phyloP scores from a whole-genome alignment of 1,140 invertebrate species.

The Heliconius hewitsoni region DNA sequence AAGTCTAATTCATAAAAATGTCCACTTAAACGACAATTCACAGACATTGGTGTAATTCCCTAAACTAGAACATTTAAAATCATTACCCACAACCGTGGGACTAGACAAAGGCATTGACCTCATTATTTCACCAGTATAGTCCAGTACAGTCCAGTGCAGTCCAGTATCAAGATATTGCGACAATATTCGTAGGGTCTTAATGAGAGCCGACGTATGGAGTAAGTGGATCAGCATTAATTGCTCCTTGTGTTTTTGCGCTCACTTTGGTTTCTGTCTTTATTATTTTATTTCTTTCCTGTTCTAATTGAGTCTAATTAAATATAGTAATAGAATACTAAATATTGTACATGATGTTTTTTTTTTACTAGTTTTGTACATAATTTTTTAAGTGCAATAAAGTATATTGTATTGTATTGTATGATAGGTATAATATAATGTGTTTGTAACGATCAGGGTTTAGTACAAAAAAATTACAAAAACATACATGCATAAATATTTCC shows the following conservation, averaged over 20 bases:
- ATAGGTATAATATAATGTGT: too few species aligned
- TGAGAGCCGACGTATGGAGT: neutral
- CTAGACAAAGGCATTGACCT: conserved; percentile 12
- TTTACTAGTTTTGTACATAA: too few species aligned
- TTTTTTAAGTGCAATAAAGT: too few species aligned
- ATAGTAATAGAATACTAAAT: too few species aligned
- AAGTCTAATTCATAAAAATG: neutral
- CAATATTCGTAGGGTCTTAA: conserved; percentile 4
- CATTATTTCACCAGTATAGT: neutral
- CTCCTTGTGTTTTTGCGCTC: conserved; percentile 1
- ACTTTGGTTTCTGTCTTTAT: neutral
- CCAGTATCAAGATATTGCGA: neutral
- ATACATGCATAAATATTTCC: too few species aligned
- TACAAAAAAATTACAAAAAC: too few species aligned
- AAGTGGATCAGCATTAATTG: conserved; percentile 3
- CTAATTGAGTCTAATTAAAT: neutral
- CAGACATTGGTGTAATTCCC: neutral
- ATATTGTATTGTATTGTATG: too few species aligned
- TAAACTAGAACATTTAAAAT: conserved; percentile 1
- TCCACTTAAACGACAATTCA: neutral
- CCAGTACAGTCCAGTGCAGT: neutral
- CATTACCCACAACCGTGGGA: neutral
- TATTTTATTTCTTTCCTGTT: neutral
- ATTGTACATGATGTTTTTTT: too few species aligned
- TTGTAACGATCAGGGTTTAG: too few species aligned